phyloP scores from a whole-genome alignment of 2,113 vertebrate species.

The Clinocottus analis region DNA sequence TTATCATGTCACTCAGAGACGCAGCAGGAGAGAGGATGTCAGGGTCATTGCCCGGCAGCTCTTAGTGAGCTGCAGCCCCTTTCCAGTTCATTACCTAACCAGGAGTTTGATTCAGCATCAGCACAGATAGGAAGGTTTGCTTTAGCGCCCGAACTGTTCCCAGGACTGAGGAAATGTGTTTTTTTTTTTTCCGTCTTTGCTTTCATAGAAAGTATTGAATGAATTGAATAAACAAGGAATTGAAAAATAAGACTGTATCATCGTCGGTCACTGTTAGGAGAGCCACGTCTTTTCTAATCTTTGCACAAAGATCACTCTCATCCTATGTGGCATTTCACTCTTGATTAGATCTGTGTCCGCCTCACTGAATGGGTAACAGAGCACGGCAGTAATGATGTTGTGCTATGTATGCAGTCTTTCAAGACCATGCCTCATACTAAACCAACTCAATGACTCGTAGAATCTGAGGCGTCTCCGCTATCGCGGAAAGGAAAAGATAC shows the following conservation, averaged over 20 bases:
- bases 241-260: not conserved
- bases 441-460: not conserved
- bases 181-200: not conserved
- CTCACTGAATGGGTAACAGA: conserved; percentile 28
- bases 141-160: not conserved
- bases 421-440: conserved; percentile 7
- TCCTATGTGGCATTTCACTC: conserved; percentile 16
- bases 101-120: conserved; percentile 14
- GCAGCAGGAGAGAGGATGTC: conserved; percentile 63
- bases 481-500: not conserved
- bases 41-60: conserved; percentile 65
- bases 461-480: not conserved
- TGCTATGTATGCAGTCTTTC: conserved; percentile 1
- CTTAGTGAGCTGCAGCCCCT: conserved; percentile 50
- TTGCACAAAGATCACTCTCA: conserved; percentile 2
- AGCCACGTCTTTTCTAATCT: conserved; percentile 2
- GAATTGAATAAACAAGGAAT: not conserved
- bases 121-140: not conserved
- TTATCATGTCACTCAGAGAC: conserved; percentile 54
- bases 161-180: not conserved
- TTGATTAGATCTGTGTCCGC: conserved; percentile 29
- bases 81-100: conserved; percentile 70
- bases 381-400: conserved; percentile 6
- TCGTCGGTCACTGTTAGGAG: not conserved
- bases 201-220: not conserved